Evolutionary conservation across 1,140 invertebrate genomes (phyloP).

Genomic region (Caenorhabditis brenneri): DNA sequence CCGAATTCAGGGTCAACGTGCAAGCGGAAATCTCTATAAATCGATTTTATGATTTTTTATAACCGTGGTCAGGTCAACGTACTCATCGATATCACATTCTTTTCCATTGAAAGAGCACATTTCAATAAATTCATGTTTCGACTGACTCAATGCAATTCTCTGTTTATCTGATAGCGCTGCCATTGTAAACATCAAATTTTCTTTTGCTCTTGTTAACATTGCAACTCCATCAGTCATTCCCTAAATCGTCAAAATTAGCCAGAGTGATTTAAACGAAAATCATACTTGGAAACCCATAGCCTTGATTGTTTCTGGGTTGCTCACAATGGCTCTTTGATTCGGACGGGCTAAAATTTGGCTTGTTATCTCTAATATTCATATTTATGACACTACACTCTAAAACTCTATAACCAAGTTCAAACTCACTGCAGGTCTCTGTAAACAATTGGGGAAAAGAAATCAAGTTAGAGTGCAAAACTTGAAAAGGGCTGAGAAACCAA

Average conservation of each 20-base stretch:
- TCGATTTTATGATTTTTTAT: neutral
- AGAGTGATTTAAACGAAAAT: neutral
- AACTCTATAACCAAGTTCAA: neutral
- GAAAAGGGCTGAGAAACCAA: neutral
- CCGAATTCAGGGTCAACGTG: slow-evolving; percentile 57
- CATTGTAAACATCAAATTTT: slow-evolving; percentile 56
- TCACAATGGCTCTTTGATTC: slow-evolving; percentile 50
- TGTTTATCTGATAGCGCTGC: slow-evolving; percentile 46
- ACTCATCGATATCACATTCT: slow-evolving; percentile 55
- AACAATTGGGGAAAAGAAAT: neutral
- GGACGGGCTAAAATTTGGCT: slow-evolving; percentile 44
- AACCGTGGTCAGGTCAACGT: neutral
- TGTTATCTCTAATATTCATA: neutral
- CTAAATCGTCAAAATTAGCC: neutral
- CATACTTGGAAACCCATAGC: slow-evolving; percentile 54
- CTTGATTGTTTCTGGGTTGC: slow-evolving; percentile 53
- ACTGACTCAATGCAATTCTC: slow-evolving; percentile 48
- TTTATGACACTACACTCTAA: neutral
- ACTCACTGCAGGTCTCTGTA: neutral
- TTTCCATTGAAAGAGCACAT: slow-evolving; percentile 58
- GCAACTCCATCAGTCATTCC: slow-evolving; percentile 51
- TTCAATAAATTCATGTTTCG: slow-evolving; percentile 54
- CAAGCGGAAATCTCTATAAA: slow-evolving; percentile 50
- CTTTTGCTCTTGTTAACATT: slow-evolving; percentile 50
- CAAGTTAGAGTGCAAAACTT: neutral